A percentile compares a stretch with the other conserved stretches of the same genome.
Evolutionary conservation across 2,888 invertebrate species (phyloP).

Genomic region (Synanthedon andrenaeformis): DNA sequence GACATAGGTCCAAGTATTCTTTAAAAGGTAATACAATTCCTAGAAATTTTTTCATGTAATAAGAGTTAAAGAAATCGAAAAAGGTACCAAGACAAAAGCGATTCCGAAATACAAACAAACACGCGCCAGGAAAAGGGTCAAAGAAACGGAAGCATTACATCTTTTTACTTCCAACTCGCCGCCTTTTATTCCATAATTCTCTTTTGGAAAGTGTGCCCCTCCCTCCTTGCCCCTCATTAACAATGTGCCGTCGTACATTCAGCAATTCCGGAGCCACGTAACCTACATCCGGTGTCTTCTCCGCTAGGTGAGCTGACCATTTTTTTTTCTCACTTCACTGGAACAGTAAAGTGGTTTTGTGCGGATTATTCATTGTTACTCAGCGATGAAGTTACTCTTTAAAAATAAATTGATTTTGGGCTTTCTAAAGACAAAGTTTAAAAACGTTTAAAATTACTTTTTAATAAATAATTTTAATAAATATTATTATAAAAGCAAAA

Average conservation of each 20-base stretch:
- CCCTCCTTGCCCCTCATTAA: conserved; percentile 31
- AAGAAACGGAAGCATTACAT: conserved; percentile 22
- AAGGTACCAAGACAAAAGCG: neutral
- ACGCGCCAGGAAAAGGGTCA: neutral
- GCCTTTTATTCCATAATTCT: conserved; percentile 33
- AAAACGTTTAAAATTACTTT: no score
- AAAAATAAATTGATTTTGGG: neutral
- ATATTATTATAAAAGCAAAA: no score
- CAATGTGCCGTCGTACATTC: conserved; percentile 41
- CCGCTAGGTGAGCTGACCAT: conserved; percentile 13
- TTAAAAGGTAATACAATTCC: no score
- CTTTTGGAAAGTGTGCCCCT: conserved; percentile 24
- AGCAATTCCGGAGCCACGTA: conserved; percentile 33
- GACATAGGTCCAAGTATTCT: no score
- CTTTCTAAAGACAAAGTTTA: no score
- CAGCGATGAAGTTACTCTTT: neutral
- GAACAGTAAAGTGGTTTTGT: neutral
- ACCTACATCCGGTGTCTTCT: conserved; percentile 31
- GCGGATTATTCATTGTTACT: no score
- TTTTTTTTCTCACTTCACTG: neutral
- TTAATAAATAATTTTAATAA: no score
- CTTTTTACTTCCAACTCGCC: conserved; percentile 23
- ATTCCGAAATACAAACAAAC: neutral
- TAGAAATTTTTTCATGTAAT: no score
- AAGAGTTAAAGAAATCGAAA: no score